phyloP scores from a whole-genome alignment of 1,140 invertebrate genomes.

The Centruroides vittatus region DNA sequence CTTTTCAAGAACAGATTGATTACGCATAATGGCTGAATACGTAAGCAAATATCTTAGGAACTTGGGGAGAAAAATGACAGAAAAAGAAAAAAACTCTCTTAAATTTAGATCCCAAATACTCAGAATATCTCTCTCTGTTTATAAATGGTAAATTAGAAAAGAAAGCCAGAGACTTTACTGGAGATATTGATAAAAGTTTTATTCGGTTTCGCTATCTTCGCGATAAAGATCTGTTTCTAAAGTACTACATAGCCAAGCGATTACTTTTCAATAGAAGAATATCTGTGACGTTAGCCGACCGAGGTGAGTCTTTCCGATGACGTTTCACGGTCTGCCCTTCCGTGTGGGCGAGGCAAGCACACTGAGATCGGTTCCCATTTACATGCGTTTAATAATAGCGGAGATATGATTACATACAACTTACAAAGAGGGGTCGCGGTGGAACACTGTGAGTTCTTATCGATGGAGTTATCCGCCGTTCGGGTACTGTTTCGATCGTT shows the following conservation, averaged over 20 bases:
- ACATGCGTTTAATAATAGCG: no score
- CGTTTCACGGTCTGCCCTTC: no score
- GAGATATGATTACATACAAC: no score
- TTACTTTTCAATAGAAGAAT: constrained; percentile 94
- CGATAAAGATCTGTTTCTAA: constrained; percentile 98
- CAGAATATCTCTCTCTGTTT: constrained; percentile 95
- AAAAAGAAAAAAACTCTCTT: constrained; percentile 86
- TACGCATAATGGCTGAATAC: constrained; percentile 86
- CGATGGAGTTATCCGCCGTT: no score
- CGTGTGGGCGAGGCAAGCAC: no score
- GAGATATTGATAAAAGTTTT: constrained; percentile 97
- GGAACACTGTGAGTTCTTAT: no score
- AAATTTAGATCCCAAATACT: constrained; percentile 93
- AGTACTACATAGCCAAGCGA: constrained; percentile 97
- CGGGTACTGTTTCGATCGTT: no score
- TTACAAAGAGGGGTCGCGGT: no score
- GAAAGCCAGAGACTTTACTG: constrained; percentile 87
- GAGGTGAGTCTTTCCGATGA: no score
- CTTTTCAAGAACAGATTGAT: constrained; percentile 75
- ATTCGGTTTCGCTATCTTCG: constrained; percentile 96
- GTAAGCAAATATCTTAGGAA: constrained; percentile 86
- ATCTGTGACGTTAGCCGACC: no score
- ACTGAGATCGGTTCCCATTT: no score
- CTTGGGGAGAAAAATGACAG: constrained; percentile 83
- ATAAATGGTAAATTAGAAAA: constrained; percentile 98